Evolutionary conservation across 2,113 vertebrate genomes (phyloP).

Genomic region (Tychaedon coryphoeus): DNA sequence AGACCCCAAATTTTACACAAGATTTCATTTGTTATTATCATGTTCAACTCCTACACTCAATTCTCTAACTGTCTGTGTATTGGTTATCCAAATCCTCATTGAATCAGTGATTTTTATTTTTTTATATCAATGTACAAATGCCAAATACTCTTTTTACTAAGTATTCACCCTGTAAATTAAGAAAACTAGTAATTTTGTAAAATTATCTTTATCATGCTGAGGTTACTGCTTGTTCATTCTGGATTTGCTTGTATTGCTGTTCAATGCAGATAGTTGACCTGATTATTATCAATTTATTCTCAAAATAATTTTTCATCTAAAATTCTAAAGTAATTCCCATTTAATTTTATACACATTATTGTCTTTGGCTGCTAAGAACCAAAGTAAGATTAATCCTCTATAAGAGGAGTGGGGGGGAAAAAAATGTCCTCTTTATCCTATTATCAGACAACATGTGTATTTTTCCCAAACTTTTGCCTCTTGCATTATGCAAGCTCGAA

Average conservation of each 20-base stretch:
- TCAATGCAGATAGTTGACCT: background rate
- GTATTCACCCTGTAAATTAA: background rate
- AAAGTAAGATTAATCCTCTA: constrained; percentile 43
- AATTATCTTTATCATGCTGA: background rate
- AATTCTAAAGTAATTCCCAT: constrained; percentile 7
- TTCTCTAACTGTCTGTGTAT: background rate
- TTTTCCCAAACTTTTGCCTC: background rate
- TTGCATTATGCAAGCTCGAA: background rate
- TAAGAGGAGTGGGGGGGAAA: background rate
- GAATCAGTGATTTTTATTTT: background rate
- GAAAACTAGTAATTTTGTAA: background rate
- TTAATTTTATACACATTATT: constrained; percentile 37
- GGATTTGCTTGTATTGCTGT: background rate
- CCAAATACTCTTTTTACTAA: background rate
- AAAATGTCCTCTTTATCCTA: background rate
- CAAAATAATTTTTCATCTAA: constrained; percentile 1
- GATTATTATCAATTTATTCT: constrained; percentile 5
- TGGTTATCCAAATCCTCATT: background rate
- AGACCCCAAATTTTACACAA: background rate
- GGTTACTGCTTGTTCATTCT: background rate
- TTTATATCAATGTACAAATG: background rate
- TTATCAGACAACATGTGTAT: background rate
- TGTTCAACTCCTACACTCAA: background rate
- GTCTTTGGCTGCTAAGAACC: constrained; percentile 9
- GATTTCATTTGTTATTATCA: background rate